These are phyloP conservation scores for Acipenser transmontanus DNA, from an alignment of 2,797 vertebrate genomes.

Conservation along the genomic window DNA sequence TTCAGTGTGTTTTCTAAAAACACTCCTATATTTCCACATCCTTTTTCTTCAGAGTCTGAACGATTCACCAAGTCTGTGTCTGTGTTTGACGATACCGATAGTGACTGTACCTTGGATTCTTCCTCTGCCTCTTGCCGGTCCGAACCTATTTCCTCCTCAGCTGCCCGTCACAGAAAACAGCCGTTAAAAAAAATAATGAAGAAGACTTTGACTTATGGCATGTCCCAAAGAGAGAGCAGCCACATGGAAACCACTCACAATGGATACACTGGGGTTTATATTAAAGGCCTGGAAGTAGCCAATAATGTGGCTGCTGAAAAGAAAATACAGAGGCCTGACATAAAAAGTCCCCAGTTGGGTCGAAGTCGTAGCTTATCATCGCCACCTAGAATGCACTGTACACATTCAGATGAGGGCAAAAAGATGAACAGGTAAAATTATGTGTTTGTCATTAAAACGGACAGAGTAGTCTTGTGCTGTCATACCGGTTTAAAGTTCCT, in stretches of 20 bases:
- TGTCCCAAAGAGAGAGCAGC: constrained; percentile 33
- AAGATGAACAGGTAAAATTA: constrained; percentile 61
- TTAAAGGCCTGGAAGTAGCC: constrained; percentile 70
- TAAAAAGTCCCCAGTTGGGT: constrained; percentile 49
- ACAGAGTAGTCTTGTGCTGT: too few species aligned
- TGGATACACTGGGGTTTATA: constrained; percentile 68
- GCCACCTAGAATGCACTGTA: constrained; percentile 45
- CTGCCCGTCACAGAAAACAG: constrained; percentile 57
- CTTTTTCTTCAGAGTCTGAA: constrained; percentile 40
- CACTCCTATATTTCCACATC: constrained; percentile 30
- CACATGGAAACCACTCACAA: constrained; percentile 49
- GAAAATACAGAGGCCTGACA: constrained; percentile 53
- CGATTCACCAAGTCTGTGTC: constrained; percentile 43
- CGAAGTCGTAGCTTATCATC: constrained; percentile 68
- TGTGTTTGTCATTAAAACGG: too few species aligned
- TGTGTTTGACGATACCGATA: constrained; percentile 62
- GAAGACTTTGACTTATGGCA: constrained; percentile 65
- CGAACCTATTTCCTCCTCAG: constrained; percentile 51
- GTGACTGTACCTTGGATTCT: constrained; percentile 63
- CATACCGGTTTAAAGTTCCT: too few species aligned
- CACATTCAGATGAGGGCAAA: constrained; percentile 42
- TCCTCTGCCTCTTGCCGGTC: constrained; percentile 54
- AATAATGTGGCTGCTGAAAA: constrained; percentile 61
- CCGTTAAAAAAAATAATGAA: constrained; percentile 79
- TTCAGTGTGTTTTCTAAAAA: constrained; percentile 40